These are phyloP conservation scores for Macrosoma leucophasiata DNA, from an alignment of 2,888 invertebrate genomes.

Conservation along the genomic window DNA sequence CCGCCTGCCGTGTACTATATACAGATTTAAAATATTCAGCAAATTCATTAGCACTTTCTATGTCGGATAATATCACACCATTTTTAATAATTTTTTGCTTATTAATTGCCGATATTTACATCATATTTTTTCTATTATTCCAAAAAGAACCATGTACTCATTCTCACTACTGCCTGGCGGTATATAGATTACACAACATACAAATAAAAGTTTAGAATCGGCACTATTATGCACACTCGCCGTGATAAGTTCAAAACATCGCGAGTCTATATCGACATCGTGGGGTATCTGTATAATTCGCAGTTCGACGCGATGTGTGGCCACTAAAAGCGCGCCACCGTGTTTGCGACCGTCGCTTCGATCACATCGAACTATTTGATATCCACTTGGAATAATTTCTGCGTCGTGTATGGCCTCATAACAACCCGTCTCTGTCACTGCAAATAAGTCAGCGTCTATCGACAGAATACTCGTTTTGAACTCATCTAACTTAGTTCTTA, in stretches of 20 bases:
- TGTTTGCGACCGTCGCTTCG: conserved; percentile 20
- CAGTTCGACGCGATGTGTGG: conserved; percentile 19
- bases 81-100: too few species aligned
- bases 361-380: conserved; percentile 21
- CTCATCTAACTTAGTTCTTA: conserved; percentile 10
- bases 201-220: conserved; percentile 5
- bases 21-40: too few species aligned
- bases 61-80: too few species aligned
- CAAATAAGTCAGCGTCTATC: conserved; percentile 20
- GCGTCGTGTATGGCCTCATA: conserved; percentile 21
- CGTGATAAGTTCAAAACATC: conserved; percentile 8
- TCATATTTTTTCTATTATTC: too few species aligned
- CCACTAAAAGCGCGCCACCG: conserved; percentile 22
- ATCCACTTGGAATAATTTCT: conserved; percentile 20
- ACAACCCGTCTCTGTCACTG: conserved; percentile 25
- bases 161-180: conserved; percentile 2
- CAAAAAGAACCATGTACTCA: conserved; percentile 4
- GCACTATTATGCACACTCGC: too few species aligned
- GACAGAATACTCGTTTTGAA: conserved; percentile 11
- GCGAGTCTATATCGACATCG: conserved; percentile 1
- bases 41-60: too few species aligned
- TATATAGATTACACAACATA: conserved; percentile 7
- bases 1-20: too few species aligned
- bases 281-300: conserved; percentile 6
- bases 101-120: too few species aligned